Percentiles rank a stretch among this genome's conserved stretches.
phyloP scores from a whole-genome alignment of 1,140 invertebrate species.

The Trissolcus basalis region DNA sequence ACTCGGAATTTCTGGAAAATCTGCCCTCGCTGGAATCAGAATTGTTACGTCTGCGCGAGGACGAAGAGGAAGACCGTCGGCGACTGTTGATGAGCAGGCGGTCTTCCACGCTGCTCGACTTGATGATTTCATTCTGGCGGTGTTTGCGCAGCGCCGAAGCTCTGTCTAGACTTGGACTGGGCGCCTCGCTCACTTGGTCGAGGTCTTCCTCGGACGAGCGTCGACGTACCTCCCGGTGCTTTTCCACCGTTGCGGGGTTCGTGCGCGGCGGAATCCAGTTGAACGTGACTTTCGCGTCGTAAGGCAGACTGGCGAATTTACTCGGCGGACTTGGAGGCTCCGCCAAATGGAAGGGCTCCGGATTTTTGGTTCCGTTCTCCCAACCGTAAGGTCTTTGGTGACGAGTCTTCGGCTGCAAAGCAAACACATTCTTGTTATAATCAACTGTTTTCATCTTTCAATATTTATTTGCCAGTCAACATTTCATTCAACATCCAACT shows the following conservation, averaged over 20 bases:
- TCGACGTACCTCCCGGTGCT: slow-evolving; percentile 85
- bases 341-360: slow-evolving; percentile 74
- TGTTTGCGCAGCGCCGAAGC: slow-evolving; percentile 59
- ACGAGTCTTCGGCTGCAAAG: slow-evolving; percentile 81
- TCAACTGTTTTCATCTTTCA: background rate
- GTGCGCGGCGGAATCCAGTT: slow-evolving; percentile 82
- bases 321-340: slow-evolving; percentile 78
- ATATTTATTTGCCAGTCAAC: slow-evolving; percentile 10
- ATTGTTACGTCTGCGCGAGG: slow-evolving; percentile 64
- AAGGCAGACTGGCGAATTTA: slow-evolving; percentile 82
- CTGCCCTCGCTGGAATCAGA: slow-evolving; percentile 72
- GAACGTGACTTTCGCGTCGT: slow-evolving; percentile 73
- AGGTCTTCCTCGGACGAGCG: slow-evolving; percentile 70
- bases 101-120: slow-evolving; percentile 72
- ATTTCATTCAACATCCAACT: slow-evolving; percentile 1
- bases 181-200: slow-evolving; percentile 47
- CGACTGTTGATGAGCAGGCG: slow-evolving; percentile 67
- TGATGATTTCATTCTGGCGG: slow-evolving; percentile 73
- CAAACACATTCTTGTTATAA: background rate
- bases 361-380: slow-evolving; percentile 78
- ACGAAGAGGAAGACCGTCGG: slow-evolving; percentile 44
- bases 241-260: slow-evolving; percentile 82
- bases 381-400: slow-evolving; percentile 84
- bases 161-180: slow-evolving; percentile 53
- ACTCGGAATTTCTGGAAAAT: slow-evolving; percentile 71